Percentiles rank a stretch among this genome's conserved stretches.
Conservation (phyloP, 2,113 vertebrate species). For the Gallinago jamesoni region DNA sequence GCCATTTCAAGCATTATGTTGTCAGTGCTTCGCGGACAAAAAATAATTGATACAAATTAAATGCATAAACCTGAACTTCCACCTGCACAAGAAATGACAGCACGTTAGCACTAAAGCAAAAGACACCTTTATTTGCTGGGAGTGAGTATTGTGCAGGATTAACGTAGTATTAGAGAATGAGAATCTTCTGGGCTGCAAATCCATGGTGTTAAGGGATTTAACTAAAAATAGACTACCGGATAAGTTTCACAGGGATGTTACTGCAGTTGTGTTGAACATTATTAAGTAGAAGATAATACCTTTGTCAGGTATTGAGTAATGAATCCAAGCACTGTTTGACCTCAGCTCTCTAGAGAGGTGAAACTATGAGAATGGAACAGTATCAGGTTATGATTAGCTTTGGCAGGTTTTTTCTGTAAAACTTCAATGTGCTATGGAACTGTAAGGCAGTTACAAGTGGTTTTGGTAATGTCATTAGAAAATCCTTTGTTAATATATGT, state of each 20-base stretch:
- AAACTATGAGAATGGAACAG: neutral
- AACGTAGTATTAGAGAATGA: slow-evolving; percentile 19
- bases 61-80: neutral
- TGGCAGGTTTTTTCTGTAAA: neutral
- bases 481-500: neutral
- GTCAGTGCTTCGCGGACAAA: neutral
- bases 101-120: neutral
- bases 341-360: neutral
- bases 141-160: slow-evolving; percentile 1
- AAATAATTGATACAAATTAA: neutral
- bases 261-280: slow-evolving; percentile 1
- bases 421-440: neutral
- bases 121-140: neutral
- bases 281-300: slow-evolving; percentile 6
- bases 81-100: neutral
- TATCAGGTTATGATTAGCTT: neutral
- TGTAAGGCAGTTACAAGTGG: neutral
- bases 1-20: neutral
- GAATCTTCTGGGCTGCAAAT: slow-evolving; percentile 40
- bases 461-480: neutral
- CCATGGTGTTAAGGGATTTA: slow-evolving; percentile 42
- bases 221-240: slow-evolving; percentile 38
- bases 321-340: neutral
- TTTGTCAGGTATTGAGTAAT: slow-evolving; percentile 2
- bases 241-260: slow-evolving; percentile 11